Percentiles rank a stretch among this genome's conserved stretches.
phyloP scores from a whole-genome alignment of 2,797 vertebrate species.

The Falco naumanni region DNA sequence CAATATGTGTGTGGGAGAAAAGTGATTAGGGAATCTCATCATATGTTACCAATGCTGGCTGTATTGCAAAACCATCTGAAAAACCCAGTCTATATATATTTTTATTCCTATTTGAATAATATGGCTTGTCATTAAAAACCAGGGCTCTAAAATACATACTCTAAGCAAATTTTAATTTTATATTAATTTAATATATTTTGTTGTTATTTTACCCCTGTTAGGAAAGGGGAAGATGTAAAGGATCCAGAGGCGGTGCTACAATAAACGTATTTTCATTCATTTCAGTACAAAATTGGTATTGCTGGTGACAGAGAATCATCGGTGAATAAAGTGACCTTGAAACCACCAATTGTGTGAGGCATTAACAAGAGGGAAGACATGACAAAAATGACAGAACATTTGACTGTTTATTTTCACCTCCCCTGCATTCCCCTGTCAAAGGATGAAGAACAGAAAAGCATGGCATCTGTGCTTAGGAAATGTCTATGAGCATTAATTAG shows the following conservation, averaged over 20 bases:
- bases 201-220: neutral
- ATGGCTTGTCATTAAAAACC: neutral
- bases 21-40: constrained; percentile 34
- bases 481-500: constrained; percentile 56
- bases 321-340: constrained; percentile 46
- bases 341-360: neutral
- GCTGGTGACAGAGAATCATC: neutral
- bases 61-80: neutral
- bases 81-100: constrained; percentile 3
- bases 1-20: constrained; percentile 6
- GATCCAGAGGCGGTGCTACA: neutral
- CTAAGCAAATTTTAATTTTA: neutral
- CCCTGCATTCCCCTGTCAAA: constrained; percentile 23
- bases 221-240: neutral
- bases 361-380: constrained; percentile 12
- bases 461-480: constrained; percentile 29
- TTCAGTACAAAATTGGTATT: neutral
- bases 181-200: neutral
- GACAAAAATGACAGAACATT: constrained; percentile 21
- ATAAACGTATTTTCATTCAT: neutral
- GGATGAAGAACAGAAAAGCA: constrained; percentile 20
- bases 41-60: neutral
- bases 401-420: constrained; percentile 28
- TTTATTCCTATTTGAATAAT: constrained; percentile 4
- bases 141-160: neutral